A percentile compares a stretch with the other conserved stretches of the same genome.
phyloP scores from a whole-genome alignment of 37 sponge, comb jelly and placozoan species.

The Amphimedon queenslandica region DNA sequence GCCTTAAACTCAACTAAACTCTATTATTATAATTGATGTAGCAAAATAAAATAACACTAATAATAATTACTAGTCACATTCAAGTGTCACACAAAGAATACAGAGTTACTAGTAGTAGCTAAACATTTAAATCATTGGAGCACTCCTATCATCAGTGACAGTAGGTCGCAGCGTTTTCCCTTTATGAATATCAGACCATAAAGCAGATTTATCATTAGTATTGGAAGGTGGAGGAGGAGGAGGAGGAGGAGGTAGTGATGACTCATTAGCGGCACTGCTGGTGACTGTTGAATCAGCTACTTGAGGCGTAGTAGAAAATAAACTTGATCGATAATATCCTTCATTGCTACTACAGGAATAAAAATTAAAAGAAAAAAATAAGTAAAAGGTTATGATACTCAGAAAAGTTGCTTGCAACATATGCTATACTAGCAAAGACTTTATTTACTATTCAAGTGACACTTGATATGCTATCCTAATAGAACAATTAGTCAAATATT shows the following conservation, averaged over 20 bases:
- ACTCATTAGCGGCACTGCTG: too few relatives aligned
- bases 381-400: too few relatives aligned
- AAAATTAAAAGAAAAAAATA: too few relatives aligned
- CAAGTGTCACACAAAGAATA: neutral
- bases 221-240: slow-evolving; percentile 7
- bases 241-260: neutral
- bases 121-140: slow-evolving; percentile 42
- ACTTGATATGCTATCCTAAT: too few relatives aligned
- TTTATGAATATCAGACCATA: slow-evolving; percentile 31
- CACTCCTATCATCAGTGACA: slow-evolving; percentile 61
- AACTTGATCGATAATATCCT: too few relatives aligned
- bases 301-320: neutral
- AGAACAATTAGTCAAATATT: too few relatives aligned
- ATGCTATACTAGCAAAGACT: too few relatives aligned
- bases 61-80: too few relatives aligned
- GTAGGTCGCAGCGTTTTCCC: slow-evolving; percentile 39
- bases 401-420: too few relatives aligned
- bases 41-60: neutral
- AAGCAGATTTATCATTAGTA: slow-evolving; percentile 7
- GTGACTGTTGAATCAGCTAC: neutral
- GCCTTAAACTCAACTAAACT: slow-evolving; percentile 42
- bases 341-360: too few relatives aligned
- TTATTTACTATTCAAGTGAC: too few relatives aligned
- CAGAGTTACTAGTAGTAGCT: neutral
- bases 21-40: neutral